Base-by-base conservation (phyloP, 2,888 invertebrate species). In the Caenorhabditis becei region DNA sequence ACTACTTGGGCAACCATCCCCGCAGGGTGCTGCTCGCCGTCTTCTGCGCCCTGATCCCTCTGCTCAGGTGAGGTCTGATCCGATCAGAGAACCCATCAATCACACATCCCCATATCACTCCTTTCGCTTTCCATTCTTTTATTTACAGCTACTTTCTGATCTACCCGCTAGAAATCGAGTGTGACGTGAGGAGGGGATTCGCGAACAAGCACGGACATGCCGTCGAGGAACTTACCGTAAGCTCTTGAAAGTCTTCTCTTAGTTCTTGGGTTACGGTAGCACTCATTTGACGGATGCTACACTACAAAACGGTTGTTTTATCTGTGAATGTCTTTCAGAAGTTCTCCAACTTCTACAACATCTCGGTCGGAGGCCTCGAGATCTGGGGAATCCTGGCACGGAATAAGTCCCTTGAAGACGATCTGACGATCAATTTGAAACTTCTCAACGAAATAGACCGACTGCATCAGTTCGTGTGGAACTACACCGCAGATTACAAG, bases 111-210 rank as follows among this genome's bases (percentile, higher is more conserved):
- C 10, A 4, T 41, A 14, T 14, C 7, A 11, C 41, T 11, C 26
- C 54, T 26, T 26, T 56, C 54, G 16, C 54, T 56, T 56, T 56
- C 10, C 26, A 2, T 18, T 16, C 49, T 16, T 11, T 18, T 28
- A 32, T 23, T 82, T 83, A 80, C 58, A 84, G 83, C 65, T 87
- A 81, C 65, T 89, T 86, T 72, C 37, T 86, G 44, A 70, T 89
- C 32, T 79, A 79, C 61, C 86, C 88, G 14, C 72, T 88, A 24
- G 77, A 83, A 65, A 84, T 89, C 35, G 87, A 88, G 58, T 89
- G 88, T 49, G 89, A 89, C 63, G 86, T 89, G 23, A 62, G 89
- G 24, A 63, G 89, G 53, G 89, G 89, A 18, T 89, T 86, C 71
- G 89, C 89, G 1, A 87, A 88, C 53, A 82, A 82, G 24, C 84